These are phyloP conservation scores for Anguilla pacifica DNA, from an alignment of 2,797 vertebrate genomes.

Conservation along the genomic window DNA sequence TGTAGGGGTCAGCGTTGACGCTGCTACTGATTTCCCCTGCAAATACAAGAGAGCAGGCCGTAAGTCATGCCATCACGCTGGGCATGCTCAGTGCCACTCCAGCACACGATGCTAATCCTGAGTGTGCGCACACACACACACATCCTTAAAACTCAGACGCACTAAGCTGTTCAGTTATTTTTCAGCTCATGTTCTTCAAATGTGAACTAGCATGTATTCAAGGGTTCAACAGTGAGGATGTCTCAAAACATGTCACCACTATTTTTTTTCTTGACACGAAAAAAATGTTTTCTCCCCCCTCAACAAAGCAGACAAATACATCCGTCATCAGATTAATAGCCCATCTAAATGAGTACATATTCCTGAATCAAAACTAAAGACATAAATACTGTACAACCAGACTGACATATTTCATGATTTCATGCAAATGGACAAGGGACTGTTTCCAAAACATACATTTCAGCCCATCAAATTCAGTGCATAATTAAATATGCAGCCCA, in stretches of 20 bases:
- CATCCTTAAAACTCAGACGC: neutral
- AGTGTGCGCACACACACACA: neutral
- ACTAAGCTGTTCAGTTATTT: neutral
- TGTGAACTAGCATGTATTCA: neutral
- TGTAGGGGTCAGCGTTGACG: conserved; percentile 84
- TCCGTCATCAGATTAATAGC: neutral
- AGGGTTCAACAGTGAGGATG: neutral
- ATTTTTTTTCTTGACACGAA: neutral
- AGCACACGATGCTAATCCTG: neutral
- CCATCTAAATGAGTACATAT: neutral
- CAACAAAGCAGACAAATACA: too few relatives aligned
- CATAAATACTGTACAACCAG: neutral
- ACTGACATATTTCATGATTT: neutral
- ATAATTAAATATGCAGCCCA: neutral
- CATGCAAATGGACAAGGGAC: neutral
- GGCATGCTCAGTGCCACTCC: neutral
- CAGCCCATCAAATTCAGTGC: neutral
- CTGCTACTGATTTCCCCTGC: conserved; percentile 83
- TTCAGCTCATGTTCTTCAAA: neutral
- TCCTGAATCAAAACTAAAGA: neutral
- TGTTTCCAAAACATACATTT: neutral
- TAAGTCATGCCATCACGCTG: neutral
- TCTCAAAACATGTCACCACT: neutral
- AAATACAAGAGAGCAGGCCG: conserved; percentile 36
- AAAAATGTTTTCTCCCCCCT: neutral